These are phyloP conservation scores for Triplophysa yarkandensis DNA, from an alignment of 2,797 vertebrate genomes.

Conservation along the genomic window DNA sequence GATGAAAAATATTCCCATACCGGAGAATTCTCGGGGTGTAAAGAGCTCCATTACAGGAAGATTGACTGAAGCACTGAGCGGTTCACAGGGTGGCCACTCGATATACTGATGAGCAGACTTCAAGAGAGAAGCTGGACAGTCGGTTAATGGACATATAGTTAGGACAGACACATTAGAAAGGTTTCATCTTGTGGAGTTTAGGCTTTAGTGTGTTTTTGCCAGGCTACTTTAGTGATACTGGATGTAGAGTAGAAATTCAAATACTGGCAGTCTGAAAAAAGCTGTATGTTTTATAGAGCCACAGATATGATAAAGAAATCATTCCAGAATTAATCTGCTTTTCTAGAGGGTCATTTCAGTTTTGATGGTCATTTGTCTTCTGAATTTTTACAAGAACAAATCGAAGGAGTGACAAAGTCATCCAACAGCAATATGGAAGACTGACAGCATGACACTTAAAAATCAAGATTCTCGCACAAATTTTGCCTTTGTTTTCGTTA, in stretches of 20 bases:
- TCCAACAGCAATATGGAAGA: too few species aligned
- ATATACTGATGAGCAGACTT: conserved; percentile 5
- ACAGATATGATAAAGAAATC: too few species aligned
- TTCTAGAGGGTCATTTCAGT: too few species aligned
- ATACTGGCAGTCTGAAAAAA: neutral
- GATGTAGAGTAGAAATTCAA: neutral
- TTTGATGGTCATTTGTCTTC: too few species aligned
- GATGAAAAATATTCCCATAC: conserved; percentile 51
- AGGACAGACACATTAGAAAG: neutral
- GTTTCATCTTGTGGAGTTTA: neutral
- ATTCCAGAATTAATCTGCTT: too few species aligned
- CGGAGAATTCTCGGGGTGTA: conserved; percentile 25
- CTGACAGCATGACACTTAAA: too few species aligned
- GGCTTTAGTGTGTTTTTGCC: neutral
- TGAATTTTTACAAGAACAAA: too few species aligned
- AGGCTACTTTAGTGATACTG: neutral
- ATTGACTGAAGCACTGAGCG: conserved; percentile 31
- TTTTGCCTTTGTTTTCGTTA: too few species aligned
- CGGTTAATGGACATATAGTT: conserved; percentile 4
- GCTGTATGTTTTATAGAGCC: too few species aligned
- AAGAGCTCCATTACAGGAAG: conserved; percentile 10
- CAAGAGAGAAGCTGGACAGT: neutral
- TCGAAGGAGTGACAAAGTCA: too few species aligned
- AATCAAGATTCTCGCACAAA: too few species aligned
- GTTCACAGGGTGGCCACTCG: conserved; percentile 16